Conservation (phyloP, 2,888 invertebrate species). For the Poecilobothrus nobilitatus region DNA sequence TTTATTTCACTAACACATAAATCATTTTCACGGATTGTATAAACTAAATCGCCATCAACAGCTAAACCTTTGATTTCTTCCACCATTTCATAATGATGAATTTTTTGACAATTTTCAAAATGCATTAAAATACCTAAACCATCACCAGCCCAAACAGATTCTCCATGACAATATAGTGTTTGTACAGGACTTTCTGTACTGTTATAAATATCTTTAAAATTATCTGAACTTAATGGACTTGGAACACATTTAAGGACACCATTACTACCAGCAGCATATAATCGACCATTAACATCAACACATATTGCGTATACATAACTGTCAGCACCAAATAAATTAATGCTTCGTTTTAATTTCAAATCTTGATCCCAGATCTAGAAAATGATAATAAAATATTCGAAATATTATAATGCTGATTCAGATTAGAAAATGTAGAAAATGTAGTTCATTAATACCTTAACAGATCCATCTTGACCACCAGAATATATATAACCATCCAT, state of each 20-base stretch:
- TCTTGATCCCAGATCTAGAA: slow-evolving; percentile 40
- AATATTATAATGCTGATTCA: too few species aligned
- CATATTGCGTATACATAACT: slow-evolving; percentile 39
- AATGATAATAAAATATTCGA: slow-evolving; percentile 10
- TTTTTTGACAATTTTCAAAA: slow-evolving; percentile 41
- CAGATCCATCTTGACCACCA: slow-evolving; percentile 44
- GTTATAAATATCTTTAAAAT: slow-evolving; percentile 30
- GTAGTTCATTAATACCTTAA: too few species aligned
- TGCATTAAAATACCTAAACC: slow-evolving; percentile 42
- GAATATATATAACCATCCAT: slow-evolving; percentile 35
- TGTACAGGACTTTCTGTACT: slow-evolving; percentile 34
- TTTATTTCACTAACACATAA: slow-evolving; percentile 35
- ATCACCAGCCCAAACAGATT: slow-evolving; percentile 41
- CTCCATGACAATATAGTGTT: slow-evolving; percentile 35
- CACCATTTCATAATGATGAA: slow-evolving; percentile 40
- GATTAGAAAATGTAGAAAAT: too few species aligned
- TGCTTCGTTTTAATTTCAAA: slow-evolving; percentile 31
- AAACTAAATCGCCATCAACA: slow-evolving; percentile 36
- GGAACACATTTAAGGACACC: slow-evolving; percentile 38
- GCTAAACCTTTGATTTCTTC: slow-evolving; percentile 42
- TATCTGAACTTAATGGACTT: slow-evolving; percentile 33
- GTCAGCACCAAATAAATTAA: slow-evolving; percentile 36
- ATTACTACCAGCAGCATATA: slow-evolving; percentile 42
- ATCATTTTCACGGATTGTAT: slow-evolving; percentile 41
- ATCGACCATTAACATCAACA: slow-evolving; percentile 35